Conservation (phyloP, 2,113 vertebrate genomes). For the Cyanoramphus novaezelandiae region DNA sequence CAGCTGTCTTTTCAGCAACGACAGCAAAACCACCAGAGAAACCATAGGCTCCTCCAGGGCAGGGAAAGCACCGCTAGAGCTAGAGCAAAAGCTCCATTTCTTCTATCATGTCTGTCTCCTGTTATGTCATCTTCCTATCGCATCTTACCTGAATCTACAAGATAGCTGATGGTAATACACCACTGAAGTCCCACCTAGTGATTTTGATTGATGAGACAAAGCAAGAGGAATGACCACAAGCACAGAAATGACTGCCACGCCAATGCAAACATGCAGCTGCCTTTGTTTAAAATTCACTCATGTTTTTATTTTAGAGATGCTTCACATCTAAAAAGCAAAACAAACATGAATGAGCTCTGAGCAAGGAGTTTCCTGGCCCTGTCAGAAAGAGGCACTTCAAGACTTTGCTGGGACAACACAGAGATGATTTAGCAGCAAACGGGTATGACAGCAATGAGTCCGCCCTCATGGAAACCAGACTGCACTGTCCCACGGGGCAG, state of each 20-base stretch:
- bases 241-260: neutral
- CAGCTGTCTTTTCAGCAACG: neutral
- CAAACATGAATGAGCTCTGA: neutral
- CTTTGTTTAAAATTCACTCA: neutral
- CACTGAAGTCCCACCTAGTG: neutral
- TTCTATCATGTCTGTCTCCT: neutral
- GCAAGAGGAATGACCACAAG: neutral
- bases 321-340: neutral
- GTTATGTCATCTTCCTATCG: neutral
- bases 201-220: neutral
- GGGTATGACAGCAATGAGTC: neutral
- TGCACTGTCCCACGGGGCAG: accelerated
- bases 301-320: neutral
- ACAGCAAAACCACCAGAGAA: neutral
- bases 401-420: neutral
- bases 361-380: neutral
- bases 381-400: neutral
- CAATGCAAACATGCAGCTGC: neutral
- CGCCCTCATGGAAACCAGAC: neutral
- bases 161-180: neutral
- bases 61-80: neutral
- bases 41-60: neutral
- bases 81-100: neutral
- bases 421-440: neutral
- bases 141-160: neutral